Conservation (phyloP, 2,113 vertebrate genomes). For the Cisticola juncidis region DNA sequence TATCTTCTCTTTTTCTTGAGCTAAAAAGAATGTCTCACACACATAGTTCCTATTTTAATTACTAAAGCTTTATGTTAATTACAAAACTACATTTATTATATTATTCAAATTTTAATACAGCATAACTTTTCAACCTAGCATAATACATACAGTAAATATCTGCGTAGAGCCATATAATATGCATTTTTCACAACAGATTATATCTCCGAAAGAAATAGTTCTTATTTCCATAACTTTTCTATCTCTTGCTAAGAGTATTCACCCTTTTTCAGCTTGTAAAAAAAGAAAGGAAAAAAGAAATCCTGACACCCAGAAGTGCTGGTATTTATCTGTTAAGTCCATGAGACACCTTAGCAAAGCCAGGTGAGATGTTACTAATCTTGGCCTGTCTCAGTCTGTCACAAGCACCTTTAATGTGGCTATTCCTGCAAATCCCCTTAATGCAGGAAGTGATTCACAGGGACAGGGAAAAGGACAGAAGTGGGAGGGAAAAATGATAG, state of each 20-base stretch:
- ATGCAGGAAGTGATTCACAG: background rate
- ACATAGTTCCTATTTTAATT: no score
- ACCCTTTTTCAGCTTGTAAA: background rate
- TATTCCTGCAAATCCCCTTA: background rate
- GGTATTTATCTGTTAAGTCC: background rate
- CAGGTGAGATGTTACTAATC: background rate
- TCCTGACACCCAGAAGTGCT: background rate
- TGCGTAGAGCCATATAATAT: no score
- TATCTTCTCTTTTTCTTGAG: no score
- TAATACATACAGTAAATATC: no score
- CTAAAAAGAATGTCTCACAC: no score
- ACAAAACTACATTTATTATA: no score
- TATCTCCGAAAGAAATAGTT: accelerated
- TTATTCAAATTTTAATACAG: no score
- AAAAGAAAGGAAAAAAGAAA: background rate
- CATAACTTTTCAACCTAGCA: no score
- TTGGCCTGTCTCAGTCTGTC: background rate
- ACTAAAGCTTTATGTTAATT: no score
- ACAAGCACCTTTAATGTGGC: background rate
- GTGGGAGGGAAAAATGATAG: background rate
- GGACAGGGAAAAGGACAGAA: background rate
- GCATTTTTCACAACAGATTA: no score
- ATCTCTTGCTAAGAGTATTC: background rate
- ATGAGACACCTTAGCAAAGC: background rate
- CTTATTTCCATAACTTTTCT: background rate